phyloP scores from a whole-genome alignment of 2,797 vertebrate genomes.

The Etheostoma perlongum region DNA sequence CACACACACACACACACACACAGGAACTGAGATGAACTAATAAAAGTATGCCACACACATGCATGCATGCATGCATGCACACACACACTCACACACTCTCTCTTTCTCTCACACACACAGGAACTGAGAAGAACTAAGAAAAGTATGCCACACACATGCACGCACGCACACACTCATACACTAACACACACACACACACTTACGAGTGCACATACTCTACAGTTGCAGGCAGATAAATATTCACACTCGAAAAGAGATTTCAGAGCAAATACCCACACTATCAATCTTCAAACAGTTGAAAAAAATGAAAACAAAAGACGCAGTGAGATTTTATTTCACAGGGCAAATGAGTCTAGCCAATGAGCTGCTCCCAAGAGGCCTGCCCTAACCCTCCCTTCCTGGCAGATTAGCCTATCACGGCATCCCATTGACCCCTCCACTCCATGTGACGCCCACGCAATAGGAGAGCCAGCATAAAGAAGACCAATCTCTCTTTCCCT shows the following conservation, averaged over 20 bases:
- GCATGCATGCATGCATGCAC: background rate
- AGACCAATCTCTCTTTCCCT: slow-evolving; percentile 60
- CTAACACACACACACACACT: slow-evolving; percentile 23
- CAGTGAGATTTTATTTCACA: slow-evolving; percentile 75
- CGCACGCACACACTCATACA: slow-evolving; percentile 38
- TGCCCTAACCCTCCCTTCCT: slow-evolving; percentile 77
- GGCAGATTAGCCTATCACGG: slow-evolving; percentile 82
- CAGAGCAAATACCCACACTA: slow-evolving; percentile 65
- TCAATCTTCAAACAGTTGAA: slow-evolving; percentile 69
- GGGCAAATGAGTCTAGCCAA: slow-evolving; percentile 77
- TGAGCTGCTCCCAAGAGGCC: slow-evolving; percentile 75
- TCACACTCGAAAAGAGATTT: slow-evolving; percentile 65
- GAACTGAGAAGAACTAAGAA: slow-evolving; percentile 68
- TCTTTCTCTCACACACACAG: slow-evolving; percentile 59
- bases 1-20: slow-evolving; percentile 55
- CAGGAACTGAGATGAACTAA: background rate
- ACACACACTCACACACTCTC: slow-evolving; percentile 27
- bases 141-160: slow-evolving; percentile 67
- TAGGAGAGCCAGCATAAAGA: slow-evolving; percentile 75
- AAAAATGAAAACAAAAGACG: slow-evolving; percentile 61
- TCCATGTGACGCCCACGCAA: slow-evolving; percentile 77
- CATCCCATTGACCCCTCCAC: slow-evolving; percentile 77
- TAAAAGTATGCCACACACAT: no score
- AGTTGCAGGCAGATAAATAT: slow-evolving; percentile 71
- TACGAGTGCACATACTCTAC: slow-evolving; percentile 30